Base-by-base conservation (phyloP, 1,140 invertebrate species). In the Odontomachus brunneus region DNA sequence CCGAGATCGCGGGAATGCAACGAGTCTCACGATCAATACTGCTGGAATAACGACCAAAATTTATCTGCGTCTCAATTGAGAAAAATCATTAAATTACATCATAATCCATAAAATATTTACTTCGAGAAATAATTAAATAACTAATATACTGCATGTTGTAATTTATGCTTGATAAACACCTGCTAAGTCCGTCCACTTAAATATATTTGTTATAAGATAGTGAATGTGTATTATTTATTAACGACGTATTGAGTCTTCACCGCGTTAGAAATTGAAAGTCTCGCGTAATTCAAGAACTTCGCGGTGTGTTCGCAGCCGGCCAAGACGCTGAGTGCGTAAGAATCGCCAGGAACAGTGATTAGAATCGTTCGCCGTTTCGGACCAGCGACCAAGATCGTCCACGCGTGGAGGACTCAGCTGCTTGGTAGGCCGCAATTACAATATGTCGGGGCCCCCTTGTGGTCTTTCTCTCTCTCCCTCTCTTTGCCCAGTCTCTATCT, bases 351-450 rank as follows among this genome's bases (percentile, higher is more conserved):
- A 89, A 89, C 86, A 86, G 86, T 90, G 91, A 92, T 92, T 92
- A 91, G 88, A 90, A 91, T 93, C 91, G 89, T 89, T 91, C 84
- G 87, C 82, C 87, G 91, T 92, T 91, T 92, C 90, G 89, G 88
- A 92, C 90, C 85, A 90, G 89, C 87, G 88, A 78, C 81, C 88
- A 88, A 87, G 73, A 90, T 91, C 90, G 89, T 92, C 91, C 91
- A 91, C 89, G 91, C 91, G 92, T 92, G 89, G 89, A 90, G 73
- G 82, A 90, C 84, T 91, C 89, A 90, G 89, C 88, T 90, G 90
- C 89, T 89, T 87, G 85, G 55, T 85, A 73, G 88, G 82, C 89
- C 90, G 88, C 89, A 91, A 91, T 92, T 91, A 89, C 90, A 91
- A 91, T 92, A 90, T 88, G 87, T 86, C 65, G 65, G 55, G 73